A percentile compares a stretch with the other conserved stretches of the same genome.
Conservation (phyloP, 2,113 vertebrate genomes). For the Lichenostomus cassidix region DNA sequence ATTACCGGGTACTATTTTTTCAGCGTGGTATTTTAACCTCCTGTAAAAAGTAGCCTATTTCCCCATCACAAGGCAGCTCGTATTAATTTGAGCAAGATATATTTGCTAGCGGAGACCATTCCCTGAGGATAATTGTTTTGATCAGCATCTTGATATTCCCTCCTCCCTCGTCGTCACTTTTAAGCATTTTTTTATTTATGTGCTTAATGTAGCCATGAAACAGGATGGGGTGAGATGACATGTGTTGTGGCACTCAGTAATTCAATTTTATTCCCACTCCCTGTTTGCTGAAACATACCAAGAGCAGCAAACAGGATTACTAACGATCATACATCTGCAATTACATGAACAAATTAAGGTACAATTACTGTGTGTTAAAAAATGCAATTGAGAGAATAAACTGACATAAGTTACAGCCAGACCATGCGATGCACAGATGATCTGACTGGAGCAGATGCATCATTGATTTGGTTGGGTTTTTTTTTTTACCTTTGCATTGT, state of each 20-base stretch:
- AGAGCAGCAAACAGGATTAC: constrained; percentile 70
- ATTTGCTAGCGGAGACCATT: constrained; percentile 17
- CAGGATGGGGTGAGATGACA: constrained; percentile 30
- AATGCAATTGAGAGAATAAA: constrained; percentile 56
- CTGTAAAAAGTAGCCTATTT: not conserved
- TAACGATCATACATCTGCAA: constrained; percentile 68
- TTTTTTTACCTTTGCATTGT: constrained; percentile 74
- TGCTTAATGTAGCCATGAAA: constrained; percentile 35
- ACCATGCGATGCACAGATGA: not conserved
- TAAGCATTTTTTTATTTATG: constrained; percentile 31
- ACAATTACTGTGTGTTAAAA: constrained; percentile 71
- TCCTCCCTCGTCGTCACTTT: constrained; percentile 7
- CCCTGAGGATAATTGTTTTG: constrained; percentile 25
- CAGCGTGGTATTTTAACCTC: not conserved
- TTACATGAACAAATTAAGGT: constrained; percentile 75
- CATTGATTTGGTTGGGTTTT: not conserved
- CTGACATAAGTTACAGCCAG: constrained; percentile 21
- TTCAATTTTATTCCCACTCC: constrained; percentile 67
- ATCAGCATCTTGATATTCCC: constrained; percentile 40
- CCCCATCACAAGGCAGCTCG: not conserved
- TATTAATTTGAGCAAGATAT: constrained; percentile 40
- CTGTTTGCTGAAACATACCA: constrained; percentile 57
- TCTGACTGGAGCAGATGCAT: not conserved
- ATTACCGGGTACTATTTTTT: not conserved
- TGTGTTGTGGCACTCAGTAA: not conserved